Base-by-base conservation (phyloP, 23 tunicate species). In the Styela clava region DNA sequence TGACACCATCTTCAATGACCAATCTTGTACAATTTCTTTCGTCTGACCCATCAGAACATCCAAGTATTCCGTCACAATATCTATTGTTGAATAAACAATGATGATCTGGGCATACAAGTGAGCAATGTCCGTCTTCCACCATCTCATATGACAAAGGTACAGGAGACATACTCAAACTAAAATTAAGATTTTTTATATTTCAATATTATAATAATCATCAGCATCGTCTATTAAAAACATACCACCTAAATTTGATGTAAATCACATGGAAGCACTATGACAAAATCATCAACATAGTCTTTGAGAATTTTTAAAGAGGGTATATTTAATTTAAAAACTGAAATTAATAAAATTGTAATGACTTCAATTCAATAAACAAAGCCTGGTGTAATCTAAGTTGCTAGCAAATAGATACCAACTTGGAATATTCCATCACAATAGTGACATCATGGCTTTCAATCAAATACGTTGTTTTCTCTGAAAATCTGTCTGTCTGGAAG, bases 31-130 rank as follows among this genome's bases (percentile, higher is more conserved):
- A 93, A 35, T 81, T 73, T 16, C 28, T 44, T 74, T 93, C 98
- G 51, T 93, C 98, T 25, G 82, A 76, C 29, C 68, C 93, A 82
- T 93, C 98, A 16, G 85, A 78, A 36, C 98, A 93, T 7, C 98
- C 94, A 9, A 67, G 61, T 19, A 73, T 88, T 56, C 98, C 98
- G 69, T 93, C 98, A 78, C 98, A 93, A 22, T n/a, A 29, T n/a
- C 68, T 68, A 78, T 88, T 85, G 63, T 77, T 85, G 16, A 74
- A 70, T 16, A 93, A 24, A 67, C 98, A 93, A 33, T 30, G 34
- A 34, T 33, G 78, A 68, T 93, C 83, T 0, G 82, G 82, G 78
- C 98, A 93, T 19, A 84, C 84, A 37, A 76, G 78, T 32, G 61
- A 31, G 85, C 98, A 93, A 71, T 77, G 79, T 2, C 82, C 87